Evolutionary conservation across 2,113 vertebrate genomes (phyloP).

Genomic region (Zosterops pallidus): DNA sequence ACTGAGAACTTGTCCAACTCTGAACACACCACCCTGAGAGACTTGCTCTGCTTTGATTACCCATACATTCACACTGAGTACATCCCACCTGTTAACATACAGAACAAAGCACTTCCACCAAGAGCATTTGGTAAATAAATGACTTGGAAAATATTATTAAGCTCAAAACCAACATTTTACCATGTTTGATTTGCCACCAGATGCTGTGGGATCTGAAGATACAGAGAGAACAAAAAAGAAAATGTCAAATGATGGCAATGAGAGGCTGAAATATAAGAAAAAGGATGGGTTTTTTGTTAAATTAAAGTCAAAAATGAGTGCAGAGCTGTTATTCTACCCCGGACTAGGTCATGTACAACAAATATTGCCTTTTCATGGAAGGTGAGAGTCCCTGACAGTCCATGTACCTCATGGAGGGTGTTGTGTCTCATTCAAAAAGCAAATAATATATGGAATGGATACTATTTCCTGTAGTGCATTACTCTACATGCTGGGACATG

Average conservation of each 20-base stretch:
- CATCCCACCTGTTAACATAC: conserved; percentile 14
- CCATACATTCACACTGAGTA: not conserved
- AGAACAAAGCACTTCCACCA: conserved; percentile 36
- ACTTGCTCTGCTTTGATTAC: not conserved
- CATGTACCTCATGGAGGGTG: not conserved
- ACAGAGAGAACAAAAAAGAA: not conserved
- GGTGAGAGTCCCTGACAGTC: not conserved
- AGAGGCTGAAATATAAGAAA: not conserved
- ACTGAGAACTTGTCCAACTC: not conserved
- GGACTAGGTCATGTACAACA: not conserved
- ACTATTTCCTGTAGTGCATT: not conserved
- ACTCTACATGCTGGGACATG: not conserved
- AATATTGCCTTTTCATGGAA: not conserved
- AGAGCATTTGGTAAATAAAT: conserved; percentile 61
- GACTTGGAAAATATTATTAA: conserved; percentile 58
- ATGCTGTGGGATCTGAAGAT: conserved; percentile 29
- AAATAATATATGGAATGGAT: not conserved
- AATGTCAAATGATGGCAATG: not conserved
- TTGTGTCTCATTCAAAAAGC: not conserved
- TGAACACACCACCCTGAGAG: not conserved
- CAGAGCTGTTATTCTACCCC: not conserved
- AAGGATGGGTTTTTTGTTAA: not conserved
- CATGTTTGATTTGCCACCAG: conserved; percentile 49
- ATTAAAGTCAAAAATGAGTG: not conserved
- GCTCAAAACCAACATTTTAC: conserved; percentile 20